Evolutionary conservation across 2,888 invertebrate species (phyloP).

Genomic region (Meiosimyza decipiens): DNA sequence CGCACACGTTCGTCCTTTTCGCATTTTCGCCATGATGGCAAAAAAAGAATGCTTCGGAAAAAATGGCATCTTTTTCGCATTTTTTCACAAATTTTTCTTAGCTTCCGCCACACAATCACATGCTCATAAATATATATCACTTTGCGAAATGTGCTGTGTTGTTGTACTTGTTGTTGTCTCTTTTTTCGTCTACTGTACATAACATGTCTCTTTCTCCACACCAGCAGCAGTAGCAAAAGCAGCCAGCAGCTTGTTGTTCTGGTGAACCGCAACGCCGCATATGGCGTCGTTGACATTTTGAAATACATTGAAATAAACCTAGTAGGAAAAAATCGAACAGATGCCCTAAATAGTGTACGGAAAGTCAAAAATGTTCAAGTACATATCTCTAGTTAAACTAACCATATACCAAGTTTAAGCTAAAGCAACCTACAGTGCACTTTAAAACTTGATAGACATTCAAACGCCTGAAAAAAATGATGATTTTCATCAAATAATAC

Average conservation of each 20-base stretch:
- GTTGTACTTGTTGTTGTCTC: not conserved
- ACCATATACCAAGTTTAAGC: too few species aligned
- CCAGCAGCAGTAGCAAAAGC: not conserved
- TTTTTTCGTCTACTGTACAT: not conserved
- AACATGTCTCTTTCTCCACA: not conserved
- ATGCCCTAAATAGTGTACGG: not conserved
- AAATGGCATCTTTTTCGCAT: conserved; percentile 11
- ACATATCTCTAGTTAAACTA: too few species aligned
- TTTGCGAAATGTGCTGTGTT: conserved; percentile 11
- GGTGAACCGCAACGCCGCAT: conserved; percentile 19
- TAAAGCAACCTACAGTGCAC: too few species aligned
- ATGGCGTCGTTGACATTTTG: conserved; percentile 10
- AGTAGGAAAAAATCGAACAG: not conserved
- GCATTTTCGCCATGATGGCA: not conserved
- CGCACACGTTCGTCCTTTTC: not conserved
- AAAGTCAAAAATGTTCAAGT: too few species aligned
- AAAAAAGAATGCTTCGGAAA: not conserved
- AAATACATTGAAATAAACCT: too few species aligned
- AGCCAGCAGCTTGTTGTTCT: not conserved
- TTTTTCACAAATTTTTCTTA: conserved; percentile 26
- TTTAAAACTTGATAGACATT: too few species aligned
- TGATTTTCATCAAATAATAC: too few species aligned
- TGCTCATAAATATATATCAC: conserved; percentile 27
- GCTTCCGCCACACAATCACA: conserved; percentile 29
- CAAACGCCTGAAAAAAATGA: too few species aligned